Evolutionary conservation across 2,113 vertebrate species (phyloP).

Genomic region (Gymnobelideus leadbeateri): DNA sequence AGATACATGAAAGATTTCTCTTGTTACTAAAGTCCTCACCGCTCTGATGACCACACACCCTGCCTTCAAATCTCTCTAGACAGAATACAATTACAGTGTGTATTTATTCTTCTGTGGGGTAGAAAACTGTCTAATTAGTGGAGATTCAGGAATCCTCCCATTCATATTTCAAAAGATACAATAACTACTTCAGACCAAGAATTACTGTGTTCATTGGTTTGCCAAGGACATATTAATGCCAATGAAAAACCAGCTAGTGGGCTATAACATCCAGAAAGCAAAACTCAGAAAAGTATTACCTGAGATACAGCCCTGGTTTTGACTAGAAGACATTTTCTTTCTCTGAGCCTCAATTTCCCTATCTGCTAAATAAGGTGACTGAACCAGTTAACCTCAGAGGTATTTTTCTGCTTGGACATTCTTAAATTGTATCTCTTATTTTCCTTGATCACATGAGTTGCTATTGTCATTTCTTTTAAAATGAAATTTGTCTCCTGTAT

Average conservation of each 20-base stretch:
- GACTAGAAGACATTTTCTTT: neutral
- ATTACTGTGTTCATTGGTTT: neutral
- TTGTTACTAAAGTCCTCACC: constrained; percentile 67
- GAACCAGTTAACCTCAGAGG: neutral
- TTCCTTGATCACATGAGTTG: neutral
- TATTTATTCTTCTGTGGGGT: constrained; percentile 42
- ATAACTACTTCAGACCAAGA: neutral
- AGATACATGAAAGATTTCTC: constrained; percentile 66
- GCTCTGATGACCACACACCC: constrained; percentile 65
- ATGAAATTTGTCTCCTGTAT: neutral
- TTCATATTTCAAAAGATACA: constrained; percentile 45
- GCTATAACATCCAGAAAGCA: neutral
- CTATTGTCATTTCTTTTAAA: neutral
- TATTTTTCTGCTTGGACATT: neutral
- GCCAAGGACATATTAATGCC: constrained; percentile 3
- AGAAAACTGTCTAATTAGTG: constrained; percentile 59
- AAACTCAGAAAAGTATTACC: neutral
- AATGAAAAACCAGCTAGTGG: neutral
- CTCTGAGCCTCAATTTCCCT: neutral
- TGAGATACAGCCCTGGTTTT: neutral
- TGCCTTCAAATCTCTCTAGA: constrained; percentile 69
- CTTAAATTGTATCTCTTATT: neutral
- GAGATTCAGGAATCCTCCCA: neutral
- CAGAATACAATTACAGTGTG: constrained; percentile 71
- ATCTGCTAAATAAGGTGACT: neutral